A percentile compares a stretch with the other conserved stretches of the same genome.
These are phyloP conservation scores for Pelochelys cantorii DNA, from an alignment of 2,797 vertebrate species.

Conservation along the genomic window DNA sequence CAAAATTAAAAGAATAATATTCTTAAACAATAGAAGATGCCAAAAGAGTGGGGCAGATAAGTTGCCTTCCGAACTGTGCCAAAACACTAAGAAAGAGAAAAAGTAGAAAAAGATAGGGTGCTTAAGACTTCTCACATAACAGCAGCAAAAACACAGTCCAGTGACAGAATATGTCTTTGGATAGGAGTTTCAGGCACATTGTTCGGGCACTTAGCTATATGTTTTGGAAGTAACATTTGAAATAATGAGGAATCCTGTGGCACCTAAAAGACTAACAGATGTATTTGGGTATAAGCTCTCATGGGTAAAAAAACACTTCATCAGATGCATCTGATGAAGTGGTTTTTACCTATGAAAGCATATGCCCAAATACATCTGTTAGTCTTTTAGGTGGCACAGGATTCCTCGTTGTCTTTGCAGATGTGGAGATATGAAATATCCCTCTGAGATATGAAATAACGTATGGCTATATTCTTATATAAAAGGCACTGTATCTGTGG, in stretches of 20 bases:
- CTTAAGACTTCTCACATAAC: neutral
- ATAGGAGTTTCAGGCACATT: neutral
- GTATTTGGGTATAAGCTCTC: too few relatives aligned
- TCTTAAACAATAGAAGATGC: neutral
- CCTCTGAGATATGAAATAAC: neutral
- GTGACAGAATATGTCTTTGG: accelerated
- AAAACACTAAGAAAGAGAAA: neutral
- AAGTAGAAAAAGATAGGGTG: accelerated
- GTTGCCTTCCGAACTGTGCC: neutral
- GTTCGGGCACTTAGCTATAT: neutral
- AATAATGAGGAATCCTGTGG: neutral
- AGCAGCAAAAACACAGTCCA: accelerated
- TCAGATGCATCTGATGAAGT: too few relatives aligned
- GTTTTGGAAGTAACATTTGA: neutral
- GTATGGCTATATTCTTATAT: neutral
- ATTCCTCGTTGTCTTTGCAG: too few relatives aligned
- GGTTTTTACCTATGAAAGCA: too few relatives aligned
- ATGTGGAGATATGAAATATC: too few relatives aligned
- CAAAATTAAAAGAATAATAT: neutral
- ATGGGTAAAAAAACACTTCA: too few relatives aligned
- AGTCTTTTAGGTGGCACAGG: too few relatives aligned
- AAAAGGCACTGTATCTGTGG: neutral
- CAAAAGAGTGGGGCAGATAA: neutral
- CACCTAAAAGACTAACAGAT: too few relatives aligned
- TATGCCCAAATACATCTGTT: too few relatives aligned